phyloP scores from a whole-genome alignment of 1,140 invertebrate genomes.

The Leptinotarsa undecemlineata region DNA sequence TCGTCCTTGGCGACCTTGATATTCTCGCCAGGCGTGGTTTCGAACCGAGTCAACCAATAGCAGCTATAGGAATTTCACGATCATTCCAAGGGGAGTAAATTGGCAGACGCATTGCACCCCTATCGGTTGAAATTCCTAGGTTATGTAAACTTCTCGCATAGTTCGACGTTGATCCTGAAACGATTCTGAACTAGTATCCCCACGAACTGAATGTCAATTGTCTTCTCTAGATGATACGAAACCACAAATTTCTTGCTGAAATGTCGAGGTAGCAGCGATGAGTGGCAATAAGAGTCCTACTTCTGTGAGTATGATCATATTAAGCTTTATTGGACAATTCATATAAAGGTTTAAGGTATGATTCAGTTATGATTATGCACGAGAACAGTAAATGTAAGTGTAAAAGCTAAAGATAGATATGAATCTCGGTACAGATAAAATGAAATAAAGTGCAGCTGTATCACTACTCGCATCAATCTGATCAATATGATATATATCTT shows the following conservation, averaged over 20 bases:
- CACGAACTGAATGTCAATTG: background rate
- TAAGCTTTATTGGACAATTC: background rate
- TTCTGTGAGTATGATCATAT: conserved; percentile 27
- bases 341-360: no score
- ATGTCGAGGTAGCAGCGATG: conserved; percentile 19
- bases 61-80: background rate
- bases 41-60: conserved; percentile 17
- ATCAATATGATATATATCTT: no score
- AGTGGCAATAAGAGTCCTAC: conserved; percentile 32
- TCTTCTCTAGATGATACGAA: background rate
- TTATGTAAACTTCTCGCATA: conserved; percentile 13
- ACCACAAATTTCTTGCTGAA: background rate
- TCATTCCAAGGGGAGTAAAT: conserved; percentile 28
- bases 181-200: background rate
- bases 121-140: conserved; percentile 28
- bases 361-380: no score
- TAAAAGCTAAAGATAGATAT: no score
- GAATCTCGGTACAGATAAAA: no score
- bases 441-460: no score
- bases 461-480: no score
- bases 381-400: no score
- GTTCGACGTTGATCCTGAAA: background rate
- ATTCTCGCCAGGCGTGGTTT: conserved; percentile 2
- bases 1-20: conserved; percentile 22
- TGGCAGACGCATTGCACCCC: conserved; percentile 27